Percentiles rank a stretch among this genome's conserved stretches.
These are phyloP conservation scores for Artemia sinica DNA, from an alignment of 2,888 invertebrate genomes.

Conservation along the genomic window DNA sequence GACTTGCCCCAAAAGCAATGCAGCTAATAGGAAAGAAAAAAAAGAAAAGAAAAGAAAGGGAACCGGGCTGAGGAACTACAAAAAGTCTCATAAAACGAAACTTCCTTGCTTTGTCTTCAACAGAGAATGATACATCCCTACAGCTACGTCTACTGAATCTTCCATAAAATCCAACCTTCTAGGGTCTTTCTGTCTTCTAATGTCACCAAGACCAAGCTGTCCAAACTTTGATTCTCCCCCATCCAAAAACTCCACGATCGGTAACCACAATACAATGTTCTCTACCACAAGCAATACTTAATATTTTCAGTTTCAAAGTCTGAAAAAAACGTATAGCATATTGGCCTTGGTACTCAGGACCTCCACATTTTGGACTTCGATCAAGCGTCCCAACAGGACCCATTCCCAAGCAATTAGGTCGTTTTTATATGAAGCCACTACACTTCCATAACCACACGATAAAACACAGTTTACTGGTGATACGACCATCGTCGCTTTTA, in stretches of 20 bases:
- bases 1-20: too few relatives aligned
- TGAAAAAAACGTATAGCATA: background rate
- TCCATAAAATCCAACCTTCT: constrained; percentile 3
- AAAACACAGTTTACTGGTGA: constrained; percentile 7
- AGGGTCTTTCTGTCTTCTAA: background rate
- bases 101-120: background rate
- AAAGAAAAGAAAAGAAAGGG: too few relatives aligned
- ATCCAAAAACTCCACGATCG: background rate
- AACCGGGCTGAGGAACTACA: too few relatives aligned
- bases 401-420: background rate
- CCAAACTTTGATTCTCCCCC: constrained; percentile 10
- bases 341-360: background rate
- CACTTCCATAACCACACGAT: background rate
- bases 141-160: background rate
- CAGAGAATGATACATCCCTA: background rate
- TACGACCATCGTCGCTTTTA: background rate
- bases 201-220: background rate
- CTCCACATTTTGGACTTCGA: background rate
- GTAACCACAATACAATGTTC: constrained; percentile 10
- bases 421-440: background rate
- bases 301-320: background rate
- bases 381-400: constrained; percentile 1
- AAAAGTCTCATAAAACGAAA: too few relatives aligned
- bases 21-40: too few relatives aligned
- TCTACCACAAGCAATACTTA: constrained; percentile 9